phyloP scores from a whole-genome alignment of 2,797 vertebrate species.

The Glyptemys insculpta region DNA sequence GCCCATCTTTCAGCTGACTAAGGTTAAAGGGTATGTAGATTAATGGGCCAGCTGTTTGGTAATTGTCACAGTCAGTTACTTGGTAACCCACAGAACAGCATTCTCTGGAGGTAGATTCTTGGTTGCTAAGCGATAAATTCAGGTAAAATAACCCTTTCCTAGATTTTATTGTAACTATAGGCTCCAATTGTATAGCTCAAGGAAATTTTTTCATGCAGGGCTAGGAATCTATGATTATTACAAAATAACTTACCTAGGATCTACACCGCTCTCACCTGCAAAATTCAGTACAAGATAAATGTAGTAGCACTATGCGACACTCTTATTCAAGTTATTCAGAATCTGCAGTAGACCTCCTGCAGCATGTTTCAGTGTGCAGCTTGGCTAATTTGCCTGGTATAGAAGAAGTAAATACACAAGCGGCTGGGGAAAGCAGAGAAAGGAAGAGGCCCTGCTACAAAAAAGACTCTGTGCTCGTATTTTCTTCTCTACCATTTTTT shows the following conservation, averaged over 20 bases:
- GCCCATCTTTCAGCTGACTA: conserved; percentile 71
- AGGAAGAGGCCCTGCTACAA: neutral
- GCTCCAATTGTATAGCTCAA: conserved; percentile 30
- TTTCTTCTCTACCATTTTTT: neutral
- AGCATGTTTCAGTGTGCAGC: fast-evolving
- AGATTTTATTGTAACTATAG: conserved; percentile 56
- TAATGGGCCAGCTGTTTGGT: conserved; percentile 78
- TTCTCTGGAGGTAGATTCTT: conserved; percentile 71
- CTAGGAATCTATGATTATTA: conserved; percentile 35
- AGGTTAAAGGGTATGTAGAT: conserved; percentile 80
- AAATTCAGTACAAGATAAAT: neutral
- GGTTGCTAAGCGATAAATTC: conserved; percentile 82
- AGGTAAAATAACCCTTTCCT: conserved; percentile 76
- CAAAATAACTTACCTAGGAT: conserved; percentile 49
- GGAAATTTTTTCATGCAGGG: neutral
- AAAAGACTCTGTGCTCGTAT: neutral
- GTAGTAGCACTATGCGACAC: neutral
- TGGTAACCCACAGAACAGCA: conserved; percentile 72
- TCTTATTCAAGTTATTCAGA: conserved; percentile 1
- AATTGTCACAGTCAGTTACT: conserved; percentile 79
- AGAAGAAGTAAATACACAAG: conserved; percentile 3
- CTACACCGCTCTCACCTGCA: neutral
- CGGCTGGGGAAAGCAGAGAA: neutral
- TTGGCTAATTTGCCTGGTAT: conserved; percentile 21
- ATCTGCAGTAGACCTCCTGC: neutral